Conservation (phyloP, 2,888 invertebrate species). For the Lissonota sp. region DNA sequence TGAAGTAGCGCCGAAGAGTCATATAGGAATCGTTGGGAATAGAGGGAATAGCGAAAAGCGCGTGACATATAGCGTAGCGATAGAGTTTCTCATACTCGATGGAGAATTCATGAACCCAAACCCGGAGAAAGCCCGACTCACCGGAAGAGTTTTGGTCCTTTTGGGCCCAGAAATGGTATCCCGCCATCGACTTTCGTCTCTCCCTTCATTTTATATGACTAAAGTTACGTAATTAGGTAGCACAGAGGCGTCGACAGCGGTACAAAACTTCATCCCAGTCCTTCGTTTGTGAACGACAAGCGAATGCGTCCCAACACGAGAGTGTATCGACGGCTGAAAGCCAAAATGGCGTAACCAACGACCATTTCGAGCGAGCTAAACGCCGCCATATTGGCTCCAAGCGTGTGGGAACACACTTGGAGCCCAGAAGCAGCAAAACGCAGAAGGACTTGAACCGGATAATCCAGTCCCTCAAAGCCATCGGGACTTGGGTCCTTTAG, state of each 20-base stretch:
- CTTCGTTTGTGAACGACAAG: neutral
- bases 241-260: constrained; percentile 17
- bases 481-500: too few species aligned
- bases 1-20: constrained; percentile 29
- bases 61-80: constrained; percentile 1
- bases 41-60: neutral
- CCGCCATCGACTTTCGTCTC: constrained; percentile 17
- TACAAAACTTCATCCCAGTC: neutral
- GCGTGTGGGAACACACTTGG: too few species aligned
- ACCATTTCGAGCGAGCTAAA: too few species aligned
- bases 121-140: constrained; percentile 26
- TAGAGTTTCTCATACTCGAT: constrained; percentile 29
- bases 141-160: constrained; percentile 36
- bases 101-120: constrained; percentile 49
- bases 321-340: neutral
- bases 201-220: constrained; percentile 19
- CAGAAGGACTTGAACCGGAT: too few species aligned
- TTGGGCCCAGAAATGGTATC: constrained; percentile 31
- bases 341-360: too few species aligned
- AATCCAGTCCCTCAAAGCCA: too few species aligned
- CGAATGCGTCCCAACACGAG: neutral
- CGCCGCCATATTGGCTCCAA: too few species aligned
- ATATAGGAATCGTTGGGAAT: constrained; percentile 16
- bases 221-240: constrained; percentile 47
- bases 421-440: too few species aligned